Conservation (phyloP, 2,888 invertebrate genomes). For the Lochmaea crataegi region DNA sequence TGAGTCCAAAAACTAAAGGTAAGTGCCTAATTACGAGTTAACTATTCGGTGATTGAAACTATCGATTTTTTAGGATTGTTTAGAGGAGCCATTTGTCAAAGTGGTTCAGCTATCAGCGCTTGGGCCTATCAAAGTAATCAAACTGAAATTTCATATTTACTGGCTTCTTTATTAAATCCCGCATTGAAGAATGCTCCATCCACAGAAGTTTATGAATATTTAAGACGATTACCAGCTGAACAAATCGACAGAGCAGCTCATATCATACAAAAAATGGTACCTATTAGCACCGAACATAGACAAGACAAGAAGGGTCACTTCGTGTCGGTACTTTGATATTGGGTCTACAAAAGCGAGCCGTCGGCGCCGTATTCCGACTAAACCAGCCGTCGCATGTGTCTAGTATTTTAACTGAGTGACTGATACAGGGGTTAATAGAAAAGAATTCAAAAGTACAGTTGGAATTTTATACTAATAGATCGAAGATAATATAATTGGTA, state of each 20-base stretch:
- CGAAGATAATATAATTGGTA: too few species aligned
- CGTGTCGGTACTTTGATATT: too few species aligned
- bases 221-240: conserved; percentile 46
- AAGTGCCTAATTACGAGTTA: conserved; percentile 10
- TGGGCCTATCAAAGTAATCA: conserved; percentile 59
- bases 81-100: conserved; percentile 58
- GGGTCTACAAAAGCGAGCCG: too few species aligned
- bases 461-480: too few species aligned
- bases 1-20: conserved; percentile 47
- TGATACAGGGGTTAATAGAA: too few species aligned
- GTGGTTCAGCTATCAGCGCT: conserved; percentile 58
- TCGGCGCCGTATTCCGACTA: too few species aligned
- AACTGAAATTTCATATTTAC: conserved; percentile 50
- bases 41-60: too few species aligned
- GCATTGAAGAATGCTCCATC: conserved; percentile 45
- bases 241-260: conserved; percentile 45
- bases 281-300: too few species aligned
- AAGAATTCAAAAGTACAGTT: too few species aligned
- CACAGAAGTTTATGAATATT: conserved; percentile 43
- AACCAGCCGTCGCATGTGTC: too few species aligned
- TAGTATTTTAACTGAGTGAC: too few species aligned
- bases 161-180: conserved; percentile 51
- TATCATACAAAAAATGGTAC: conserved; percentile 35
- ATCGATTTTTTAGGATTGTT: conserved; percentile 50
- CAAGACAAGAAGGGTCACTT: too few species aligned